Base-by-base conservation (phyloP, 2,113 vertebrate species). In the Phyllostomus discolor region DNA sequence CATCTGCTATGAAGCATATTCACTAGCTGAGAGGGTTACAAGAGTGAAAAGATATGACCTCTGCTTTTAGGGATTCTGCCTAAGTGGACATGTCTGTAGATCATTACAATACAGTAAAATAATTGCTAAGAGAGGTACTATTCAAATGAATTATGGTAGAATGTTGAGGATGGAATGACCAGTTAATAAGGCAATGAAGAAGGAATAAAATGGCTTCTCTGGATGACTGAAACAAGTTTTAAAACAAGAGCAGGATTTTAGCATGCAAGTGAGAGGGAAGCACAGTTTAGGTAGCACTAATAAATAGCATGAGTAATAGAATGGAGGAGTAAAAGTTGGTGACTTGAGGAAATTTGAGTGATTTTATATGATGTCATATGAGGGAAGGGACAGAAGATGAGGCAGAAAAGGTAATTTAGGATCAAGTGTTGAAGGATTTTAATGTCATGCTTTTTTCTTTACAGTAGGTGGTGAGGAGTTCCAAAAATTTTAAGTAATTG, bases 401-500 rank as follows among this genome's bases (percentile, higher is more conserved):
- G 72, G 57, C 54, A 62, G 67, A 73, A 73, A 38, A 96, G 8
- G 19, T 84, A 84, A 38, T 86, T 86, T 79, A 72, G 66, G 33
- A 75, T 24, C 59, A 69, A 46, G 24, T 26, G 50, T 3, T 70
- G 62, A 92, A 79, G 33, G 50, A 62, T 93, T 89, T 89, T 67
- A 94, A 59, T 9, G 8, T 70, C 43, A 66, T 52, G 7, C 67
- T 84, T 96, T 89, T 54, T 88, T 22, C 31, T 81, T 93, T 93
- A 93, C 41, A 69, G 22, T n/a, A 52, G 33, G 35, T 91, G 15
- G 6, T 89, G 54, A 94, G 4, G n/a, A 46, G 12, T 94, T 91
- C 19, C 19, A 59, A 33, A 88, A 59, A 78, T 91, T 93, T 95
- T 88, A 72, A 73, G 46, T 73, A 80, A 62, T 85, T 92, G 79